Percentiles rank a stretch among this genome's conserved stretches.
Evolutionary conservation across 2,797 vertebrate species (phyloP).

Genomic region (Silurus aristotelis): DNA sequence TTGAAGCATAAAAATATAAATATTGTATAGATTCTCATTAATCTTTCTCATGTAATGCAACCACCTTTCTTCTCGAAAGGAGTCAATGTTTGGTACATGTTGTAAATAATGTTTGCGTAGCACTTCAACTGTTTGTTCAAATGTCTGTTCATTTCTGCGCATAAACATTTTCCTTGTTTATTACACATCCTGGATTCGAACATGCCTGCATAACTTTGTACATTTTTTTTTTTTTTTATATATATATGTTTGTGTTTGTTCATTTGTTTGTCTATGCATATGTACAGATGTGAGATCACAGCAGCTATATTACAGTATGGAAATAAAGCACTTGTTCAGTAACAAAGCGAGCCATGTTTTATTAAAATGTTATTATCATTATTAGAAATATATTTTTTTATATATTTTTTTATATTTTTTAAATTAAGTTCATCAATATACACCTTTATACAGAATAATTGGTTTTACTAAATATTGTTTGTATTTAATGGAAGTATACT

Average conservation of each 20-base stretch:
- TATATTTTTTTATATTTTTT: background rate
- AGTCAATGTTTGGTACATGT: slow-evolving; percentile 89
- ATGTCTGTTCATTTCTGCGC: slow-evolving; percentile 83
- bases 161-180: slow-evolving; percentile 76
- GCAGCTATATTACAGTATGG: slow-evolving; percentile 90
- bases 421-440: background rate
- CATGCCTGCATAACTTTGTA: slow-evolving; percentile 89
- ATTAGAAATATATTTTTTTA: no score
- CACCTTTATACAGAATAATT: background rate
- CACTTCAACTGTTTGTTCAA: slow-evolving; percentile 85
- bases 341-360: slow-evolving; percentile 55
- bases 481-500: background rate
- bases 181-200: slow-evolving; percentile 83
- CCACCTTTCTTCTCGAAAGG: slow-evolving; percentile 95
- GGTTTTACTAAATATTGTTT: background rate
- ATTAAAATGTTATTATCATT: background rate
- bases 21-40: slow-evolving; percentile 81
- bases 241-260: slow-evolving; percentile 78
- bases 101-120: slow-evolving; percentile 83
- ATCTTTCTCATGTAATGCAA: slow-evolving; percentile 91
- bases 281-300: slow-evolving; percentile 99
- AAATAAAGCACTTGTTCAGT: slow-evolving; percentile 98
- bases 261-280: slow-evolving; percentile 80
- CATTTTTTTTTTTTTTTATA: slow-evolving; percentile 68
- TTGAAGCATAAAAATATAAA: slow-evolving; percentile 78